A percentile compares a stretch with the other conserved stretches of the same genome.
Conservation (phyloP, 2,113 vertebrate genomes). For the Ciconia boyciana region DNA sequence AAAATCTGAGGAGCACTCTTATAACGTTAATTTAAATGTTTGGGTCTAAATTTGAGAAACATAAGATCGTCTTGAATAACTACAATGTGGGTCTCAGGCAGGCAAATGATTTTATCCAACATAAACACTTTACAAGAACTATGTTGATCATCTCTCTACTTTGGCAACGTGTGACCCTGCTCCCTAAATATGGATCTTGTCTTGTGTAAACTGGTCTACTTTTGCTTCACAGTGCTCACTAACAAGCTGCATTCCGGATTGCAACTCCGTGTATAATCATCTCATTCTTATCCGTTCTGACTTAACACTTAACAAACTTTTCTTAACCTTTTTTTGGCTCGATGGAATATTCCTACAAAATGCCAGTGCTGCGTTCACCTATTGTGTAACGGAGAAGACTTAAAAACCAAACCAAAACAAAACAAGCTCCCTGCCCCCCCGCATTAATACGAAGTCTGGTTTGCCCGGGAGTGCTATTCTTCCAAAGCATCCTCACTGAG, state of each 20-base stretch:
- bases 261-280: background rate
- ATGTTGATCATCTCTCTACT: constrained; percentile 21
- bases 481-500: background rate
- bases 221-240: background rate
- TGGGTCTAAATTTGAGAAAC: background rate
- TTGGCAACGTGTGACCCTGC: background rate
- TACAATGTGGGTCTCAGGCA: background rate
- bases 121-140: background rate
- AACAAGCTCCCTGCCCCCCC: too few relatives aligned
- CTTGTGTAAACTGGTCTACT: background rate
- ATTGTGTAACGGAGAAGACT: background rate
- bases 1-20: background rate
- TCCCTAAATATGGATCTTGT: constrained; percentile 7
- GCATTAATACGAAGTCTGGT: background rate
- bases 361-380: background rate
- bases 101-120: background rate
- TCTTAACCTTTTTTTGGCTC: background rate
- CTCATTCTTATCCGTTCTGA: background rate
- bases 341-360: background rate
- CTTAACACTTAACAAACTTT: background rate
- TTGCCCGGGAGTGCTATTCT: background rate
- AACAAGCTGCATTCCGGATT: background rate
- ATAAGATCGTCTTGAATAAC: background rate
- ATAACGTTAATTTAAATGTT: background rate
- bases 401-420: background rate